Evolutionary conservation across 2,888 invertebrate species (phyloP), one percentile per base, ranked within the genome.

Genomic region (Andrena dorsata): DNA sequence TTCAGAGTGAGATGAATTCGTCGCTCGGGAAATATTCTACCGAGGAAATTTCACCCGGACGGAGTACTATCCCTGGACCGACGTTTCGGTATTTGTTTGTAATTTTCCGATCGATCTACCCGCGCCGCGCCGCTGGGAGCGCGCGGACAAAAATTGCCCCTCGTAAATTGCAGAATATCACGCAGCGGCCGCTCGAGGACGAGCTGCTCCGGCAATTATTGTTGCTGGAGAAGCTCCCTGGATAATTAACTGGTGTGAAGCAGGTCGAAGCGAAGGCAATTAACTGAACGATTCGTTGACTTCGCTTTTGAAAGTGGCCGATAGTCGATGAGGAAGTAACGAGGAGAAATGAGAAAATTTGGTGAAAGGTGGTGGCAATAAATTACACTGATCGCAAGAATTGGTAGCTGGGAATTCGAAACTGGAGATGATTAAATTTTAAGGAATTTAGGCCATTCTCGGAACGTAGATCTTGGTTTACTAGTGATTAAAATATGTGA

Each of bases 1-100:
- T 16, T 28, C 23, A 28, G n/a, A 28, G 16, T 32, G 26, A 30
- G n/a, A 76, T 41, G 60, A 69, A 70, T 76, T 61, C 13, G 30
- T 20, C 51, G 35, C 47, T 28, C 47, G 69, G 76, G 51, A 71
- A 71, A 83, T 71, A 75, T 71, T 79, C 16, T 6, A 1, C 23
- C 28, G 13, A 8, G 30, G 58, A 51, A 78, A 76, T 69, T 51
- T 41, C 51, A 16, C 41, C 10, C 26, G 26, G 28, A 32, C 30
- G 28, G 23, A 41, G 13, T 26, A 58, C 69, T 26, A 20, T 56
- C 10, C 26, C 35, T n/a, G 49, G 20, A 13, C 16, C 58, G 64
- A 51, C 70, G 30, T 74, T 51, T 68, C 60, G 35, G 7, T 20
- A 16, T 23, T 30, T 47, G 64, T 47, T 63, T 35, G 58, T 60